Base-by-base conservation (phyloP, 2,113 vertebrate genomes). In the Seriola dumerili region DNA sequence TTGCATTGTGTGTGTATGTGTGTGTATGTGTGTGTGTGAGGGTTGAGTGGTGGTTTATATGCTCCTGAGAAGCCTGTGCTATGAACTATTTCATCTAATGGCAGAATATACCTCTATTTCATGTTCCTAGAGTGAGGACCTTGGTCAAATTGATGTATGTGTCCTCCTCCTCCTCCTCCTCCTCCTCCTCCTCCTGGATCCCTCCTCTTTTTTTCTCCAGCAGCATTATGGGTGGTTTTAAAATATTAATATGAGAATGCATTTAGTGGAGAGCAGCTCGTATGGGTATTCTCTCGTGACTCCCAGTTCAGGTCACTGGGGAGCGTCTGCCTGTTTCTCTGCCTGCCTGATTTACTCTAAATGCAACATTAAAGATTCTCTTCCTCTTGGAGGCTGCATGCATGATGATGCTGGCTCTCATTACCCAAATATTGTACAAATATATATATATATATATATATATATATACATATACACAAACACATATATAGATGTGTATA, bases 211-310 rank as follows among this genome's bases (percentile, higher is more conserved):
- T 66, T 86, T 74, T 67, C 87, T 95, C 94, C 95, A 95, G 96
- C 96, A 96, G 96, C 98, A 99, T 99, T 99, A 99, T 97, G 96
- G 97, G 96, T 73, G 86, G 96, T 97, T 98, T 97, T 99, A 97
- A 99, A 99, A 99, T 99, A 99, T 99, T 99, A 98, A 99, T 99
- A 97, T 97, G 96, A 97, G 96, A 98, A 97, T 98, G 97, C 97
- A 99, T 99, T 99, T 99, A 98, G 97, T 96, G 94, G 96, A 95
- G 97, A 97, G 97, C 96, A 96, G 97, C 97, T 96, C 83, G 93
- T 95, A 94, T 93, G 95, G 93, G 95, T 96, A 97, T 96, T 97
- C 97, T 98, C 97, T 94, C 88, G 96, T 96, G 97, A 95, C 96
- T 97, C 95, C 83, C 93, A 94, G 93, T 96, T 95, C 92, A 93